Base-by-base conservation (phyloP, 1,140 invertebrate genomes). In the Bradynema listronoti region DNA sequence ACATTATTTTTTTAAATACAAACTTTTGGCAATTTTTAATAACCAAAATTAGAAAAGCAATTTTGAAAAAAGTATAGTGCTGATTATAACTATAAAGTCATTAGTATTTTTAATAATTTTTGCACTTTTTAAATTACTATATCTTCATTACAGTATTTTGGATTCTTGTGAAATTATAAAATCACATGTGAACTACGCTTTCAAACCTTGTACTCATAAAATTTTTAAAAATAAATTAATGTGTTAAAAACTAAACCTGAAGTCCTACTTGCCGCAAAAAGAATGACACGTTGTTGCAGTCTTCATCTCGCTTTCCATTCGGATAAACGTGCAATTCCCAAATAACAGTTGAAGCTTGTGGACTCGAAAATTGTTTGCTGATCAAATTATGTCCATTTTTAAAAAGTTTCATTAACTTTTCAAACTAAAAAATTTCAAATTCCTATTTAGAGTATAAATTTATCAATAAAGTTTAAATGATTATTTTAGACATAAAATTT, bases 311-410 rank as follows among this genome's bases (percentile, higher is more conserved):
- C 29, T 75, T 75, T 39, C 73, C 73, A 53, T 75, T 78, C 22
- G 73, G 73, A 58, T 75, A 75, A 1, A 75, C 69, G 57, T 75
- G 75, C 16, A 75, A 50, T 56, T 75, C 75, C 73, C 73, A 75
- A 27, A 70, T 46, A 2, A 75, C 72, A 2, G 65, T 61, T 4
- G 75, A 60, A 4, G 64, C 71, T n/a, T 30, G 32, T 33, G 47
- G 29, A 22, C 61, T 41, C n/a, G 30, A 22, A 50, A 63, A 63
- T 16, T 65, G 61, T 16, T 63, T 65, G 22, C 67, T 71, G 46
- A 72, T 63, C 3, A 73, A 41, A 59, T 75, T 71, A 56, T 73
- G 57, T n/a, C 71, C 69, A 45, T 75, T 75, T 42, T 75, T 73
- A 39, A 65, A 69, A 22, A 73, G 45, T 51, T 72, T 71, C 71